A percentile compares a stretch with the other conserved stretches of the same genome.
These are phyloP conservation scores for Sorex maritimensis DNA, from an alignment of 2,797 vertebrate genomes.

Conservation along the genomic window DNA sequence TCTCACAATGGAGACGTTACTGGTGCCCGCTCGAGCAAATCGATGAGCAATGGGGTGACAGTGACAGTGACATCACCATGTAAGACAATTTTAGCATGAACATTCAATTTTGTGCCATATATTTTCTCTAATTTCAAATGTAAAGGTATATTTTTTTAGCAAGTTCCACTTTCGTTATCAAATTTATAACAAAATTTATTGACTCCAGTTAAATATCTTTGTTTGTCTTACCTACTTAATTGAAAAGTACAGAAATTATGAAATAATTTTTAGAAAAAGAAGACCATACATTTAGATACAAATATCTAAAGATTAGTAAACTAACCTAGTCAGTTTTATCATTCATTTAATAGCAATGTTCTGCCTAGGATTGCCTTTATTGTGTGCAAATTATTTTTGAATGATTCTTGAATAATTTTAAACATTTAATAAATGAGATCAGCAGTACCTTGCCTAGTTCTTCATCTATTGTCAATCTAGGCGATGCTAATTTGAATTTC, in stretches of 20 bases:
- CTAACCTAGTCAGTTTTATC: neutral
- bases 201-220: constrained; percentile 17
- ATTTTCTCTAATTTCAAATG: neutral
- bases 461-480: constrained; percentile 67
- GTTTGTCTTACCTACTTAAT: neutral
- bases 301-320: neutral
- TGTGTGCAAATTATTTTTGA: constrained; percentile 59
- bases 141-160: constrained; percentile 39
- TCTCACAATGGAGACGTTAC: no score
- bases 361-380: neutral
- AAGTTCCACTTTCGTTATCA: neutral
- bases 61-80: neutral
- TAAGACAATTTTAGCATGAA: neutral
- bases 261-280: constrained; percentile 4
- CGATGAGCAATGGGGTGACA: no score
- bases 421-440: constrained; percentile 66
- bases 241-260: neutral
- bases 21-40: no score
- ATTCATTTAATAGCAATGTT: neutral
- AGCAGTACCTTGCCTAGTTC: constrained; percentile 59
- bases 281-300: neutral
- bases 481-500: constrained; percentile 74
- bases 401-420: constrained; percentile 78
- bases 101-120: constrained; percentile 21
- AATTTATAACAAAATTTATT: neutral